Percentiles rank a stretch among this genome's conserved stretches.
These are phyloP conservation scores for Megalopta genalis DNA, from an alignment of 1,140 invertebrate genomes.

Conservation along the genomic window DNA sequence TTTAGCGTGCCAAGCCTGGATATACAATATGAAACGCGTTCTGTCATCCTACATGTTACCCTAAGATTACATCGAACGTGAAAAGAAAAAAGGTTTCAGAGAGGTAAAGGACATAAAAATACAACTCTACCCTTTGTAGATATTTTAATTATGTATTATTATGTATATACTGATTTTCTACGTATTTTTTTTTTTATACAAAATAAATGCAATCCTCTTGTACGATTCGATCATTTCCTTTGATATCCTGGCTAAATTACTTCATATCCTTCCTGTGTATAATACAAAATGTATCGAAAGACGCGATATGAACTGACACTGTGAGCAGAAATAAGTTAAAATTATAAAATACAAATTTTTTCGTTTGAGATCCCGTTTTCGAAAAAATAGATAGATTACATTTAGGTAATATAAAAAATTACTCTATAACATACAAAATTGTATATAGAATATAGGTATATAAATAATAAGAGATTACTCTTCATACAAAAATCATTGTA, in stretches of 20 bases:
- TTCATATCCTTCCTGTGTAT: neutral
- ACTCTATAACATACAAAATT: too few species aligned
- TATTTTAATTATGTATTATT: slow-evolving; percentile 75
- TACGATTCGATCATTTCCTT: slow-evolving; percentile 7
- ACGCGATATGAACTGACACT: too few species aligned
- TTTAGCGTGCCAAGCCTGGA: slow-evolving; percentile 30
- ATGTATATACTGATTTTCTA: slow-evolving; percentile 76
- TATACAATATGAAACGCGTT: slow-evolving; percentile 11
- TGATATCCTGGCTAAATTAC: neutral
- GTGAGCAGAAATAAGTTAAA: too few species aligned
- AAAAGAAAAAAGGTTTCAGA: slow-evolving; percentile 18
- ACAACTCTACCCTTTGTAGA: slow-evolving; percentile 68
- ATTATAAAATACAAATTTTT: too few species aligned
- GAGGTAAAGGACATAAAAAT: slow-evolving; percentile 43
- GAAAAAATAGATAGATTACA: too few species aligned
- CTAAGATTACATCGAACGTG: slow-evolving; percentile 26
- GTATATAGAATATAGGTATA: too few species aligned
- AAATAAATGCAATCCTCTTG: slow-evolving; percentile 66
- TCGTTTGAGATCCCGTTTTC: neutral
- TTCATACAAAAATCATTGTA: too few species aligned
- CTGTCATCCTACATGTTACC: slow-evolving; percentile 36
- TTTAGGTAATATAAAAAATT: too few species aligned
- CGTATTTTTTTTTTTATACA: slow-evolving; percentile 70
- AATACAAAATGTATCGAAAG: too few species aligned
- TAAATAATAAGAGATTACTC: too few species aligned